A percentile compares a stretch with the other conserved stretches of the same genome.
Conservation (phyloP, 2,797 vertebrate species). For the Anisognathus igniventris region DNA sequence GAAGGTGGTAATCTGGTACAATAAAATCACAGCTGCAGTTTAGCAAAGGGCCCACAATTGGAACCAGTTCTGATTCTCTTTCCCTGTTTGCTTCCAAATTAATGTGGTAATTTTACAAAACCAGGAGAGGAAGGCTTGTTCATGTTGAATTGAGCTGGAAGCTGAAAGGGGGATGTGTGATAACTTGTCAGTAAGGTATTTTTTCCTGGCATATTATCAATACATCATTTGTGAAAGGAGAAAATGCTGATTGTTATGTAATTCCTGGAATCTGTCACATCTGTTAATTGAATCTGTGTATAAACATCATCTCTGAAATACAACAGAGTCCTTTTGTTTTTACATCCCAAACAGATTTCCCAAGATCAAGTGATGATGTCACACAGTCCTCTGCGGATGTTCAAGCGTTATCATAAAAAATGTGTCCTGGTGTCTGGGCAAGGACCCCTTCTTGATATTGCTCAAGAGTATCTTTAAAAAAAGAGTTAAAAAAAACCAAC, state of each 20-base stretch:
- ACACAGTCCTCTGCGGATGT: slow-evolving; percentile 84
- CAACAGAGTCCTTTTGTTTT: neutral
- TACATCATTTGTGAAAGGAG: neutral
- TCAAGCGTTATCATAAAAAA: slow-evolving; percentile 84
- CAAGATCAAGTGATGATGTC: slow-evolving; percentile 89
- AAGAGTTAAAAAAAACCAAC: neutral
- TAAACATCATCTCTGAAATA: neutral
- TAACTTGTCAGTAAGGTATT: neutral
- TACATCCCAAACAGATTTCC: slow-evolving; percentile 72
- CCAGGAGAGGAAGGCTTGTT: neutral
- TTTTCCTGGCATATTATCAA: neutral
- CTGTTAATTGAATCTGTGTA: neutral
- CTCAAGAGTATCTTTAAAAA: slow-evolving; percentile 82
- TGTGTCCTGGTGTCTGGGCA: slow-evolving; percentile 88
- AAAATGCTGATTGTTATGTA: neutral
- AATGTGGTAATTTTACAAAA: neutral
- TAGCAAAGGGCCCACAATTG: accelerated
- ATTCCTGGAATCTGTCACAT: neutral
- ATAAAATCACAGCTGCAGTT: neutral
- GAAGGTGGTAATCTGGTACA: neutral
- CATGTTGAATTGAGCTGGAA: neutral
- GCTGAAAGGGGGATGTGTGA: neutral
- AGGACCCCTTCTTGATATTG: slow-evolving; percentile 85
- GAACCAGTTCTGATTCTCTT: neutral
- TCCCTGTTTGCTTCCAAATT: neutral